These are phyloP conservation scores for Semicossyphus pulcher DNA, from an alignment of 2,113 vertebrate species.

Conservation along the genomic window DNA sequence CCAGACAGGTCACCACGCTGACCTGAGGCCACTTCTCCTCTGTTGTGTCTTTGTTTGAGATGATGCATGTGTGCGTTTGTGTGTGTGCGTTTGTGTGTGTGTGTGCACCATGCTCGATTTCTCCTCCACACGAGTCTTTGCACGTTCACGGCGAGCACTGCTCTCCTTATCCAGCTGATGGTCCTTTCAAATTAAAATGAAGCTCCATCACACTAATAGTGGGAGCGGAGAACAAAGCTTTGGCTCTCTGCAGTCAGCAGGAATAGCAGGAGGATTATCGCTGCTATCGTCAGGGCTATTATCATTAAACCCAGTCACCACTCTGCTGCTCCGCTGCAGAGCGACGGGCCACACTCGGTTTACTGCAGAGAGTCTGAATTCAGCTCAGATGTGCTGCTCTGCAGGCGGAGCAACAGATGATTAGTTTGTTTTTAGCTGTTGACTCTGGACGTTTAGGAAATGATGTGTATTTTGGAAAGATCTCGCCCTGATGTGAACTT, in stretches of 20 bases:
- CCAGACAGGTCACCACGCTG: conserved; percentile 58
- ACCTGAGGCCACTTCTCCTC: conserved; percentile 43
- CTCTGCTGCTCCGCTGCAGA: conserved; percentile 45
- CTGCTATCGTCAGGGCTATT: conserved; percentile 69
- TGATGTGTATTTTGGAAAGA: conserved; percentile 16
- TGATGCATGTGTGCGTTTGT: conserved; percentile 25
- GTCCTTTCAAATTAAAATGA: conserved; percentile 83
- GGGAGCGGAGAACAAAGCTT: conserved; percentile 77
- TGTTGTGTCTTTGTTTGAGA: conserved; percentile 35
- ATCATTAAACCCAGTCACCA: conserved; percentile 70
- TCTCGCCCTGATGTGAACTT: conserved; percentile 19
- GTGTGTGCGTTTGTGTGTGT: conserved; percentile 2
- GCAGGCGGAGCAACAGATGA: conserved; percentile 5
- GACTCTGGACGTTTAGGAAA: conserved; percentile 25
- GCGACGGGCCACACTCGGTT: conserved; percentile 41
- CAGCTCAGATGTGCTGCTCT: conserved; percentile 8
- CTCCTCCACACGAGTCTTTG: conserved; percentile 23
- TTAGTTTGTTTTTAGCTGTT: conserved; percentile 21
- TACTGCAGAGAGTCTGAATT: conserved; percentile 46
- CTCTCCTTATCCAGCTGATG: conserved; percentile 68
- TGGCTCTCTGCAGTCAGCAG: conserved; percentile 73
- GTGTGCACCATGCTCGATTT: conserved; percentile 33
- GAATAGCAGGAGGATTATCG: conserved; percentile 76
- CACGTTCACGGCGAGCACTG: conserved; percentile 7
- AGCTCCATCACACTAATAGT: conserved; percentile 78